Base-by-base conservation (phyloP, 2,113 vertebrate genomes). In the Fulica atra region DNA sequence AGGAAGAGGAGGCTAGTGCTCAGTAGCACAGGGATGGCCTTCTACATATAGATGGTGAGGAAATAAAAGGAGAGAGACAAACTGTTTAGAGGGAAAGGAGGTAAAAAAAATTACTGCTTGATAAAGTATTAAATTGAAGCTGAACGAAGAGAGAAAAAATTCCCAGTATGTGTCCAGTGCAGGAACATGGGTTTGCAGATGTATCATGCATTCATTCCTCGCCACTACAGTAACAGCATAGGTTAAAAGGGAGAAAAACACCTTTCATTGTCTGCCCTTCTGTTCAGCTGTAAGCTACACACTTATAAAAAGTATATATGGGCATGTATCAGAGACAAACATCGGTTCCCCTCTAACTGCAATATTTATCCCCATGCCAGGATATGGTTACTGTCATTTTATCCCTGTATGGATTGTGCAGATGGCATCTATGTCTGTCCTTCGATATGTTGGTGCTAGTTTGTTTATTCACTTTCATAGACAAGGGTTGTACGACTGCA, bases 161-260 rank as follows among this genome's bases (percentile, higher is more conserved):
- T 40, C 20, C 40, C 36, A 14, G 38, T 51, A 33, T 29, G 16
- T 64, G 33, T 61, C 38, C 38, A 14, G 20, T 40, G 36, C 57
- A 50, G 46, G 36, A 72, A 46, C 21, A 11, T 15, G n/a, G 28
- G 4, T 54, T 88, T 83, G 29, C 24, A 78, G 28, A 14, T 31
- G 44, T 26, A 38, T 8, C 46, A 66, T 60, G 23, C 40, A 46
- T 71, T 65, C 6, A 51, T 72, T 60, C 59, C 20, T 60, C 35
- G 20, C 16, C 10, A 2, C 14, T 66, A 4, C 51, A 40, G 21
- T 44, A 71, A 11, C 16, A 40, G 29, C 0, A 0, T 36, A 10
- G 54, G 46, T 54, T 60, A 42, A 48, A 54, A 54, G 31, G 21
- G 66, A 79, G 16, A 36, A 65, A 54, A 78, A 9, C 4, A 8